Evolutionary conservation across 2,888 invertebrate species (phyloP).

Genomic region (Drosophila infuscata): DNA sequence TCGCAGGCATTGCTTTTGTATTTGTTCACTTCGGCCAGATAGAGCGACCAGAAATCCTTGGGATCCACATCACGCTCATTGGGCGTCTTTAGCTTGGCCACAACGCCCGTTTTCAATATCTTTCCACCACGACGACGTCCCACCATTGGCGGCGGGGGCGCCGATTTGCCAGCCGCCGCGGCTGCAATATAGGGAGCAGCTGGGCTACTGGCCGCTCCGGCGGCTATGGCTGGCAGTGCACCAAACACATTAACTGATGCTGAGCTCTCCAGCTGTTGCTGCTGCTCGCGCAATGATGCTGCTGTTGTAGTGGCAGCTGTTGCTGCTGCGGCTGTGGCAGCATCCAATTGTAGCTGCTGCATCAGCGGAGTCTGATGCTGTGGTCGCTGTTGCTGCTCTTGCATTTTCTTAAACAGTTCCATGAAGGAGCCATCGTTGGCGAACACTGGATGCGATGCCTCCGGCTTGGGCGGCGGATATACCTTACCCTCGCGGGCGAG

Average conservation of each 20-base stretch:
- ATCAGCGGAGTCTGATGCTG: conserved; percentile 3
- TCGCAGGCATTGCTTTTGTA: conserved; percentile 97
- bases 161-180: conserved; percentile 66
- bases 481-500: conserved; percentile 84
- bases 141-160: conserved; percentile 87
- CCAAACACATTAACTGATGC: conserved; percentile 30
- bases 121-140: conserved; percentile 94
- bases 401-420: conserved; percentile 96
- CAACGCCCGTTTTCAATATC: conserved; percentile 95
- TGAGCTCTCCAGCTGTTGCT: conserved; percentile 3
- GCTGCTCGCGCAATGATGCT: conserved; percentile 1
- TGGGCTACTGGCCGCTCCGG: conserved; percentile 61
- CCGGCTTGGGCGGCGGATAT: conserved; percentile 88
- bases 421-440: conserved; percentile 95
- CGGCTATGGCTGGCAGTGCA: conserved; percentile 61
- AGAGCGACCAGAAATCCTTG: conserved; percentile 96
- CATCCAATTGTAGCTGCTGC: conserved; percentile 4
- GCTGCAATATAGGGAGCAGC: conserved; percentile 77
- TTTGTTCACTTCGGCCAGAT: conserved; percentile 96
- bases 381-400: conserved; percentile 80
- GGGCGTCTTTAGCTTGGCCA: conserved; percentile 92
- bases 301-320: conserved; percentile 11
- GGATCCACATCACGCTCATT: conserved; percentile 86
- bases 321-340: conserved; percentile 9
- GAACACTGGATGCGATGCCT: conserved; percentile 85